Conservation (phyloP, 37 sponge, comb jelly and placozoan species). For the Halisarca cf. caerulea region DNA sequence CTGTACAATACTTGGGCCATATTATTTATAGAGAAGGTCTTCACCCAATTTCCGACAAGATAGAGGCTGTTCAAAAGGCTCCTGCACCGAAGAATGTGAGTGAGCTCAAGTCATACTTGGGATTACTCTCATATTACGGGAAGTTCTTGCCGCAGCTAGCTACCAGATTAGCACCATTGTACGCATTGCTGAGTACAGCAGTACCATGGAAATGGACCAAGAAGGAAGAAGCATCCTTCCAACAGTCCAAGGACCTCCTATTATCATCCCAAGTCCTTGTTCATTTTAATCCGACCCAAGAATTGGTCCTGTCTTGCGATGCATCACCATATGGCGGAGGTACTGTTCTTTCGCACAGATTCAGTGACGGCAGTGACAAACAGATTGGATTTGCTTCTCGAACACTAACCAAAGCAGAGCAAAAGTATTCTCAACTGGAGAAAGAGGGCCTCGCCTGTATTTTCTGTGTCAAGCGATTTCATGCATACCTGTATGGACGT, state of each 20-base stretch:
- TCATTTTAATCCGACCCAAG: background rate
- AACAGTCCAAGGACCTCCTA: conserved; percentile 35
- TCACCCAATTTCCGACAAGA: conserved; percentile 28
- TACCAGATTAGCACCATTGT: background rate
- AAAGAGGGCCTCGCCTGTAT: conserved; percentile 24
- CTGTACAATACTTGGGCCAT: conserved; percentile 26
- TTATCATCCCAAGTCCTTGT: conserved; percentile 32
- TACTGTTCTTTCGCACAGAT: background rate
- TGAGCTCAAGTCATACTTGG: conserved; percentile 12
- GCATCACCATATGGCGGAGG: conserved; percentile 18
- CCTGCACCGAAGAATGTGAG: background rate
- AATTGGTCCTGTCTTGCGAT: conserved; percentile 18
- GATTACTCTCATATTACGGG: conserved; percentile 1
- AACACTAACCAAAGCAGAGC: too few relatives aligned
- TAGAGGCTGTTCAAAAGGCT: background rate
- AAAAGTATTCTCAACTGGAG: conserved; percentile 25
- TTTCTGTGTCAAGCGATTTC: conserved; percentile 9
- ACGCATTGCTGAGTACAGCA: conserved; percentile 1
- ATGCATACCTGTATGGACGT: conserved; percentile 11
- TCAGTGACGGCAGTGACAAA: too few relatives aligned
- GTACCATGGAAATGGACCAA: conserved; percentile 43
- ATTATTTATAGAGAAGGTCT: conserved; percentile 29
- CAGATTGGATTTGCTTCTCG: conserved; percentile 7
- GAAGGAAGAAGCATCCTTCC: conserved; percentile 37
- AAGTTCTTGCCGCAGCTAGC: conserved; percentile 27